Evolutionary conservation across 1,140 invertebrate genomes (phyloP), one percentile per base, ranked within the genome.

Genomic region (Arion vulgaris): DNA sequence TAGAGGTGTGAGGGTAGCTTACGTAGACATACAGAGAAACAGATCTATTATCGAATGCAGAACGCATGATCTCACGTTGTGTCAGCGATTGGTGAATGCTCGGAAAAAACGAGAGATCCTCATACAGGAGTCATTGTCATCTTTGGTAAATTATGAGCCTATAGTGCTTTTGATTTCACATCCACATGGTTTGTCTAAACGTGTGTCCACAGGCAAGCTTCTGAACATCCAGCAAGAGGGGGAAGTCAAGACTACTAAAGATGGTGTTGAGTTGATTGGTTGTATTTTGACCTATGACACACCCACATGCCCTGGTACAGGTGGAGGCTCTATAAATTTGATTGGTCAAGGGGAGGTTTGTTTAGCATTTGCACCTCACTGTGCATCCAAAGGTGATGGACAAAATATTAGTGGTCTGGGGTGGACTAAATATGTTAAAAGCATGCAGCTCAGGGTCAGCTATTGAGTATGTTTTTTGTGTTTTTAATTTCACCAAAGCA

Each of bases 261-360:
- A 73, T 32, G 41, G 38, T 2, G 19, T 49, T 39, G 38, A 39
- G 0, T 39, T 73, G 34, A 34, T 39, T 41, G 38, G 36, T 28
- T 73, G 71, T 73, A 17, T 49, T 41, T 23, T 73, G 7, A 41
- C 38, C 0, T 73, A 73, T 49, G 38, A 39, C 38, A 73, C 71
- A 19, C 71, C 71, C 9, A 73, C 71, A 7, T 73, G 71, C 41
- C 71, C 71, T 11, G 71, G 71, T 11, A n/a, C 71, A 41, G 71
- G 71, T 23, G 71, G 71, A 73, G 71, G 71, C 2, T 41, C 71
- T 1, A 34, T 73, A 39, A 73, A 73, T 26, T 26, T 73, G 71
- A 41, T 73, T 49, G 41, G 41, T 38, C 39, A 26, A 49, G 38
- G 38, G 2, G 71, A 49, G n/a, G 38, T 41, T 41, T 73, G 71